phyloP scores from a whole-genome alignment of 1,140 invertebrate species.

The Monochamus saltuarius region DNA sequence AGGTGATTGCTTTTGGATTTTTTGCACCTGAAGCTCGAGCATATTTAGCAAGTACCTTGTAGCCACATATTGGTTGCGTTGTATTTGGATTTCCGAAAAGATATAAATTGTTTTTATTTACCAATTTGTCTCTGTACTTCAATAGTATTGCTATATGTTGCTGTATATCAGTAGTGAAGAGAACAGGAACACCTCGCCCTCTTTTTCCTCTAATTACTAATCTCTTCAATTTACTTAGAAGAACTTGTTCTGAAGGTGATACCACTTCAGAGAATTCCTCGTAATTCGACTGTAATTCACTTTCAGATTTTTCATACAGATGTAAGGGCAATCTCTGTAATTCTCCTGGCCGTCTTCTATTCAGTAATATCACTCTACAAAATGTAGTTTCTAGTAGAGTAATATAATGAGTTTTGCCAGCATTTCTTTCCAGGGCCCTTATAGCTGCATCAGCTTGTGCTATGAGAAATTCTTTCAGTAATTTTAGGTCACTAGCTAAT shows the following conservation, averaged over 20 bases:
- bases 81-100: conserved; percentile 22
- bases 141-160: conserved; percentile 19
- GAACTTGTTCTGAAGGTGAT: conserved; percentile 16
- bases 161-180: conserved; percentile 21
- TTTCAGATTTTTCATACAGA: conserved; percentile 18
- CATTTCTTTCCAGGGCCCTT: conserved; percentile 15
- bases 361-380: conserved; percentile 25
- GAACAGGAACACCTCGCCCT: conserved; percentile 17
- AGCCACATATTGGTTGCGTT: not conserved
- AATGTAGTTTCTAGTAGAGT: conserved; percentile 19
- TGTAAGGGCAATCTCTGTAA: conserved; percentile 27
- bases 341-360: conserved; percentile 27
- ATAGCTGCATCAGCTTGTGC: conserved; percentile 13
- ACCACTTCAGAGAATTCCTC: conserved; percentile 24
- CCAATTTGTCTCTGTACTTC: conserved; percentile 14
- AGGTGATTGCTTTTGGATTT: conserved; percentile 37
- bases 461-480: conserved; percentile 22
- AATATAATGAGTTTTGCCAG: conserved; percentile 16
- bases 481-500: conserved; percentile 34
- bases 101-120: conserved; percentile 20
- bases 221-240: conserved; percentile 22
- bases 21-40: conserved; percentile 30
- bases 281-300: conserved; percentile 11
- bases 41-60: conserved; percentile 33
- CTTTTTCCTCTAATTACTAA: conserved; percentile 25